These are phyloP conservation scores for Menidia menidia DNA, from an alignment of 2,797 vertebrate species.

Conservation along the genomic window DNA sequence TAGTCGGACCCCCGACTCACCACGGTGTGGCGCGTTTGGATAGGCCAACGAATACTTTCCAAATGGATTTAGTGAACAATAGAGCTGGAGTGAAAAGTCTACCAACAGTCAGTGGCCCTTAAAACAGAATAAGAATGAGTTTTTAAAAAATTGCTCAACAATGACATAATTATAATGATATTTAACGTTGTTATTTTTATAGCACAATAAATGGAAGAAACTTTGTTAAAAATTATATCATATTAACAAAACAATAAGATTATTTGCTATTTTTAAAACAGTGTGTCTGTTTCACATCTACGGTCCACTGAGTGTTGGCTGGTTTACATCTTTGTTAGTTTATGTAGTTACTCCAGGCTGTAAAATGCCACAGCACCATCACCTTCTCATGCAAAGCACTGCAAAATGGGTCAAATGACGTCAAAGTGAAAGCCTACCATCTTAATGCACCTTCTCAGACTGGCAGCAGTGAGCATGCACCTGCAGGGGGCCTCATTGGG, in stretches of 20 bases:
- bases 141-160: constrained; percentile 5
- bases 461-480: constrained; percentile 55
- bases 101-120: constrained; percentile 32
- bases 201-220: neutral
- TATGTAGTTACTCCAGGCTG: constrained; percentile 14
- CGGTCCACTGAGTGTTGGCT: neutral
- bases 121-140: constrained; percentile 32
- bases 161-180: neutral
- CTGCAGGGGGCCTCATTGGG: constrained; percentile 78
- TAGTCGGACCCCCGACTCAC: constrained; percentile 44
- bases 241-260: neutral
- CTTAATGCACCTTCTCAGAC: constrained; percentile 54
- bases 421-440: constrained; percentile 52
- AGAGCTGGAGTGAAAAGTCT: constrained; percentile 52
- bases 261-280: no score
- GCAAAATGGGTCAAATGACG: constrained; percentile 61
- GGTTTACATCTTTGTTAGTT: constrained; percentile 6
- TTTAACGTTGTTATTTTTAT: neutral
- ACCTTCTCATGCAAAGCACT: constrained; percentile 26
- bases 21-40: constrained; percentile 86
- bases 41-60: constrained; percentile 56
- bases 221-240: neutral
- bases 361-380: constrained; percentile 36
- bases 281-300: neutral
- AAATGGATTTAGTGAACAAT: constrained; percentile 68